Conservation (phyloP, 30 jellyfish, hydroid and myxozoan genomes). For the Aurelia sp. region DNA sequence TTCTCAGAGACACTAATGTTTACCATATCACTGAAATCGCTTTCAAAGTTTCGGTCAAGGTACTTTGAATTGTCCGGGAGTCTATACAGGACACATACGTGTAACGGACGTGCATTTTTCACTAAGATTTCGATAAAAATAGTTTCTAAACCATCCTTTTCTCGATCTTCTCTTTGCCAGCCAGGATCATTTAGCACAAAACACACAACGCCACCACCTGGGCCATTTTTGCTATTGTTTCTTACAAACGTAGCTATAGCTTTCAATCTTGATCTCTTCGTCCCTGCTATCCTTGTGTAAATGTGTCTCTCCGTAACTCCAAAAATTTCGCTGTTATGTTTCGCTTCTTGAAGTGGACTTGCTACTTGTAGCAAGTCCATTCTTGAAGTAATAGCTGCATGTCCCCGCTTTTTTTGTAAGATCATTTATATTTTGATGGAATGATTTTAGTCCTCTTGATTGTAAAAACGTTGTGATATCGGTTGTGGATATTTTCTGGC, state of each 20-base stretch:
- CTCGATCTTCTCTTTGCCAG: not conserved
- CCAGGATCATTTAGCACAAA: not conserved
- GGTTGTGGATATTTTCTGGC: constrained; percentile 27
- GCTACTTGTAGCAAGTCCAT: no score
- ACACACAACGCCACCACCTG: constrained; percentile 28
- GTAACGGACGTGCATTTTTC: constrained; percentile 42
- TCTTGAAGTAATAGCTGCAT: constrained; percentile 23
- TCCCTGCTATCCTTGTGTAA: constrained; percentile 6
- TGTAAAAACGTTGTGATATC: constrained; percentile 32
- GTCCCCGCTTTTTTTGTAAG: constrained; percentile 31
- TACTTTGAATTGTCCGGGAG: constrained; percentile 60
- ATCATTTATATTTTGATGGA: constrained; percentile 11
- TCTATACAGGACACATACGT: constrained; percentile 33
- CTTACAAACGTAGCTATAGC: constrained; percentile 24
- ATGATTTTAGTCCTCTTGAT: constrained; percentile 2
- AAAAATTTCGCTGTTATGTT: constrained; percentile 29
- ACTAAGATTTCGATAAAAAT: constrained; percentile 17
- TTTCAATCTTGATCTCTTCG: constrained; percentile 21
- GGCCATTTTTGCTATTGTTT: not conserved
- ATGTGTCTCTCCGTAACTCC: constrained; percentile 47
- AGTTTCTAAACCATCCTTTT: constrained; percentile 12
- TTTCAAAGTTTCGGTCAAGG: constrained; percentile 38
- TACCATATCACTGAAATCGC: constrained; percentile 31
- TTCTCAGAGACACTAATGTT: constrained; percentile 42
- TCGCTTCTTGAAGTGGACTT: no score